Percentiles rank a stretch among this genome's conserved stretches.
Evolutionary conservation across 2,113 vertebrate genomes (phyloP).

Genomic region (Junco hyemalis): DNA sequence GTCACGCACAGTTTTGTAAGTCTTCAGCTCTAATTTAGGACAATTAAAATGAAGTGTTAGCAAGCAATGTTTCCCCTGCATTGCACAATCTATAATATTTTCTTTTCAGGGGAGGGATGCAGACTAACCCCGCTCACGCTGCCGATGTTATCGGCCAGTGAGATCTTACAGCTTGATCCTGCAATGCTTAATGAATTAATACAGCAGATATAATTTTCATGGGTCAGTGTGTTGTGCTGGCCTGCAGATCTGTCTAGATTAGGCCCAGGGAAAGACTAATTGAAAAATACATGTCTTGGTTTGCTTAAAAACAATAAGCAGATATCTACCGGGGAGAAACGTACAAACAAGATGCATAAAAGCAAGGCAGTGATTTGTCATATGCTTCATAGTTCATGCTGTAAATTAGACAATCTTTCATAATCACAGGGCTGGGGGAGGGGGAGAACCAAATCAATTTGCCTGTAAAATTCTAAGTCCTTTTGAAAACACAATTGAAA

Average conservation of each 20-base stretch:
- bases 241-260: conserved; percentile 71
- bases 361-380: conserved; percentile 87
- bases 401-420: conserved; percentile 92
- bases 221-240: conserved; percentile 72
- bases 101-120: conserved; percentile 59
- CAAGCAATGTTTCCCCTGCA: conserved; percentile 65
- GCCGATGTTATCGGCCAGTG: conserved; percentile 53
- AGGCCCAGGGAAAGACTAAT: conserved; percentile 64
- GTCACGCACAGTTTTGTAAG: conserved; percentile 63
- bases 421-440: conserved; percentile 80
- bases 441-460: conserved; percentile 86
- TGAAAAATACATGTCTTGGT: conserved; percentile 73
- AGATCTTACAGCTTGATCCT: conserved; percentile 64
- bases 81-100: conserved; percentile 66
- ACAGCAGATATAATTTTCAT: conserved; percentile 75
- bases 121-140: conserved; percentile 51
- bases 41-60: conserved; percentile 76
- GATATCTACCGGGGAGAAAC: conserved; percentile 53
- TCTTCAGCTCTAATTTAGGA: conserved; percentile 75
- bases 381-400: conserved; percentile 78
- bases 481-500: conserved; percentile 79
- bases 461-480: conserved; percentile 81
- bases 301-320: conserved; percentile 68
- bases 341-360: conserved; percentile 72
- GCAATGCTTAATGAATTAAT: conserved; percentile 75